Base-by-base conservation (phyloP, 2,113 vertebrate species). In the Dipodomys ordii region DNA sequence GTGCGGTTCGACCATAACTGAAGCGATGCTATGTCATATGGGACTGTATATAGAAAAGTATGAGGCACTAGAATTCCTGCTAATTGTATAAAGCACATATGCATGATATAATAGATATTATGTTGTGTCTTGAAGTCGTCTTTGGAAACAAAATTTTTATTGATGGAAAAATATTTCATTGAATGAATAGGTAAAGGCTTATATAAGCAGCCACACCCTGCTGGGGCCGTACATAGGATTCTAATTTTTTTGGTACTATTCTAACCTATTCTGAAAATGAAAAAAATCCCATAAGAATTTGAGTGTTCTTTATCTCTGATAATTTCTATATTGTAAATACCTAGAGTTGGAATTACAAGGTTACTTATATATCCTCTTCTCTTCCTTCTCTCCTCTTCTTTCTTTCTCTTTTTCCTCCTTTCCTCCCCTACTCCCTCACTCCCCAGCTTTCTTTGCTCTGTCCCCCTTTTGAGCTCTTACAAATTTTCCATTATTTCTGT, bases 151-250 rank as follows among this genome's bases (percentile, higher is more conserved):
- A 53, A 6, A 85, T 88, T 85, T 93, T 88, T 88, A 81, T 78
- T 62, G 13, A 18, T 72, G 62, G 57, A 85, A 96, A 90, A 77
- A 39, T 92, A 90, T 62, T 92, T 94, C 15, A 90, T 79, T 85
- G 27, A 90, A 60, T 67, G 15, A 90, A 7, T 28, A 62, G 32
- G 65, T 71, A 27, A 83, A 60, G 60, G n/a, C 30, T 72, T 86
- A 72, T 60, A 39, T 28, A 46, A 5, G 81, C 74, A 5, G 81
- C 74, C 7, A 22, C 7, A 57, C 60, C 30, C 5, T 71, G n/a
- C 71, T 92, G 53, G 19, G 5, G 9, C 5, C 20, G 19, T 76
- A 93, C 57, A 71, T 72, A 39, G 15, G 16, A 67, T 88, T 82
- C 25, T 68, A 49, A 30, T 35, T n/a, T 15, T 65, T 69, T 4